These are phyloP conservation scores for Cynopterus sphinx DNA, from an alignment of 2,797 vertebrate species.

Conservation along the genomic window DNA sequence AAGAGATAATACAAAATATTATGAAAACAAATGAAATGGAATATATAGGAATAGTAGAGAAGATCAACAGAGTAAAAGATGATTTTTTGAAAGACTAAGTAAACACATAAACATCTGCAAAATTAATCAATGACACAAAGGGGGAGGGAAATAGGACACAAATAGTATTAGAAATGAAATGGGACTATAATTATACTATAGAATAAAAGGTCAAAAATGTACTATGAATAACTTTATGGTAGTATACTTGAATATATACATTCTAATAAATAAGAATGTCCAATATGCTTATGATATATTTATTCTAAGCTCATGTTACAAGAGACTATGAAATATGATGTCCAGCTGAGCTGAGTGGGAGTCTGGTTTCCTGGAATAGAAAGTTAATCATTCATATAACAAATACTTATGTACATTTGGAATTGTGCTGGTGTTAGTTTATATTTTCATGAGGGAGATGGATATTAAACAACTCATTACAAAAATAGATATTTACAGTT, in stretches of 20 bases:
- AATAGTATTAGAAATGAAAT: background rate
- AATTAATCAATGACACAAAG: background rate
- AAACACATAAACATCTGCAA: background rate
- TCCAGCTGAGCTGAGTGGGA: background rate
- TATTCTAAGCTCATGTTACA: background rate
- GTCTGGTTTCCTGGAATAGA: background rate
- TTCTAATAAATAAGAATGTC: background rate
- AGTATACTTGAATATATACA: background rate
- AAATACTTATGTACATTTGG: background rate
- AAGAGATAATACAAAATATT: background rate
- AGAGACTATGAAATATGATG: background rate
- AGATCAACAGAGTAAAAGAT: background rate
- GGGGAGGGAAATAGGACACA: background rate
- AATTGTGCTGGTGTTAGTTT: background rate
- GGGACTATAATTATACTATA: background rate
- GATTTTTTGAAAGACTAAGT: background rate
- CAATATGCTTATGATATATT: background rate
- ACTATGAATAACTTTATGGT: background rate
- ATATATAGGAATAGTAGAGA: background rate
- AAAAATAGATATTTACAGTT: background rate
- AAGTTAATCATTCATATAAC: background rate
- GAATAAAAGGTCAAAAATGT: background rate
- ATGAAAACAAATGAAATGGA: background rate
- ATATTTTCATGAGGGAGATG: conserved; percentile 5
- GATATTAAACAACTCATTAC: conserved; percentile 2